A percentile compares a stretch with the other conserved stretches of the same genome.
These are phyloP conservation scores for Pomatostomus ruficeps DNA, from an alignment of 2,113 vertebrate genomes.

Conservation along the genomic window DNA sequence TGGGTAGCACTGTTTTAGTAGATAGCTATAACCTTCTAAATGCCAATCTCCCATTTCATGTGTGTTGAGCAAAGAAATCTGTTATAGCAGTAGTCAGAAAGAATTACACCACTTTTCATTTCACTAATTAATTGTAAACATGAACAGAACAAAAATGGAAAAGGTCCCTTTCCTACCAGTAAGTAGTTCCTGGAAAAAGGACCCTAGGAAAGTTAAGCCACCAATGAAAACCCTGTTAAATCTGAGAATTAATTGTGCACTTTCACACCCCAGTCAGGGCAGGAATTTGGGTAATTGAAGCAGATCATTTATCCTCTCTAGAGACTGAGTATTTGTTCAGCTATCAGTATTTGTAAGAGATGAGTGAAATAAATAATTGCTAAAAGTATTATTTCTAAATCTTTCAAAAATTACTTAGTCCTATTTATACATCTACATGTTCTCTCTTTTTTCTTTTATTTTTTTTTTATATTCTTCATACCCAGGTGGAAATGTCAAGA, in stretches of 20 bases:
- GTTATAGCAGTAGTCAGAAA: neutral
- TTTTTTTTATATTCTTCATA: neutral
- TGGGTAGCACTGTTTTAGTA: neutral
- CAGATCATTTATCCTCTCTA: neutral
- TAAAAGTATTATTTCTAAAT: neutral
- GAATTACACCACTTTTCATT: neutral
- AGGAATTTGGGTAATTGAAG: neutral
- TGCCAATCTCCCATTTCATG: neutral
- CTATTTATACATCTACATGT: neutral
- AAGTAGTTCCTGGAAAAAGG: neutral
- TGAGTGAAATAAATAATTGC: neutral
- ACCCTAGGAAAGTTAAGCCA: neutral
- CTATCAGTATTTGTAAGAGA: neutral
- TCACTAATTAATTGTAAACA: neutral
- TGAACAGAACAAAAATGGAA: neutral
- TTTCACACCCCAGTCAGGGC: neutral
- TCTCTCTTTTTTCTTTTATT: too few species aligned
- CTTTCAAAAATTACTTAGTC: neutral
- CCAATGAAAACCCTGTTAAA: neutral
- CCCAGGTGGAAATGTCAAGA: neutral
- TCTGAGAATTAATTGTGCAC: neutral
- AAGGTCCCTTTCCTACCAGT: neutral
- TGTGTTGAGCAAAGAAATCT: neutral
- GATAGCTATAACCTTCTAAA: neutral
- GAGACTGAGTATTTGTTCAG: neutral